phyloP scores from a whole-genome alignment of 2,113 vertebrate genomes.

The Phoenicopterus ruber region DNA sequence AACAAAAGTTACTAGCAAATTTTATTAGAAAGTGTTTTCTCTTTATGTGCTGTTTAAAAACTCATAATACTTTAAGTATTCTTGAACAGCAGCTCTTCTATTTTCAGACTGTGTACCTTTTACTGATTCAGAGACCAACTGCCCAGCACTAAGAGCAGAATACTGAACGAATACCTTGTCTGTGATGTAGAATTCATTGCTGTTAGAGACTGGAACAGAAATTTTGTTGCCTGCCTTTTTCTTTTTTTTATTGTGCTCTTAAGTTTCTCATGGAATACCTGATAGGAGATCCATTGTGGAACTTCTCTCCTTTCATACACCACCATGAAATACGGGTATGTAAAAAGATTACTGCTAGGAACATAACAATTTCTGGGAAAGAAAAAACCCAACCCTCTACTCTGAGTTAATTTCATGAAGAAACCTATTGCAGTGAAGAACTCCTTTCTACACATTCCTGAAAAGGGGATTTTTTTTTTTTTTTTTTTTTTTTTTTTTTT shows the following conservation, averaged over 20 bases:
- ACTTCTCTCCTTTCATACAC: background rate
- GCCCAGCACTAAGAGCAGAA: background rate
- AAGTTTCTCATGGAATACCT: background rate
- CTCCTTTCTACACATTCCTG: background rate
- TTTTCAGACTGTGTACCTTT: background rate
- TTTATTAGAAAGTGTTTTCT: background rate
- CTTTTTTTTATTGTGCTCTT: background rate
- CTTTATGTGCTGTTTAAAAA: background rate
- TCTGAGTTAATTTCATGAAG: background rate
- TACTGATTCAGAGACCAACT: background rate
- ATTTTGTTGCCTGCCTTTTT: background rate
- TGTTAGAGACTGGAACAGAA: background rate
- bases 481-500: background rate
- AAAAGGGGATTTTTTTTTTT: background rate
- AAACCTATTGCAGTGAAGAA: background rate
- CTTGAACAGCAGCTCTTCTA: background rate
- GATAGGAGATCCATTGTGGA: background rate
- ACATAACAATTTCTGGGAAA: background rate
- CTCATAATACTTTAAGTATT: background rate
- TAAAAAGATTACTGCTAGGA: background rate
- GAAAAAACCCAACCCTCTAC: background rate
- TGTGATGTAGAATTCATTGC: background rate
- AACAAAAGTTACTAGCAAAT: background rate
- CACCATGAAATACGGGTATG: background rate
- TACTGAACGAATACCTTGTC: background rate